phyloP scores from a whole-genome alignment of 2,113 vertebrate genomes.

The Ceratotherium simum region DNA sequence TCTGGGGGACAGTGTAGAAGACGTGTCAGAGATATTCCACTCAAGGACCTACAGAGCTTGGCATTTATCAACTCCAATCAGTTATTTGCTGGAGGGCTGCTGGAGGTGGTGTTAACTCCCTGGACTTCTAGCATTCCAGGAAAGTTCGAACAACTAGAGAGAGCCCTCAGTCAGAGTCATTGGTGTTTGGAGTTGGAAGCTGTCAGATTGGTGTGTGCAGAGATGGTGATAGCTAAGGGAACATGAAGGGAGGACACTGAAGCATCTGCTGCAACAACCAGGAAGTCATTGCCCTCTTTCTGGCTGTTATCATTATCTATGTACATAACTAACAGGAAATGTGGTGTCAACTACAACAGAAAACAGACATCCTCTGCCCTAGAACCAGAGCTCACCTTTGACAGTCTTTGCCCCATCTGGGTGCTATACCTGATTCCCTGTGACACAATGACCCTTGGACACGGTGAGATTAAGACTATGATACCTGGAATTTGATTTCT shows the following conservation, averaged over 20 bases:
- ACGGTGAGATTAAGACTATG: not conserved
- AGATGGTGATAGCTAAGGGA: not conserved
- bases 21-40: no score
- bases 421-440: not conserved
- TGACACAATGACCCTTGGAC: not conserved
- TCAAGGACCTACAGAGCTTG: not conserved
- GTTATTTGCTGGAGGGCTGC: not conserved
- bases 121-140: not conserved
- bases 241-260: rapidly evolving
- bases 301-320: not conserved
- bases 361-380: not conserved
- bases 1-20: no score
- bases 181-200: not conserved
- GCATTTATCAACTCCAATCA: no score
- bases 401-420: not conserved
- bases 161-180: not conserved
- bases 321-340: not conserved
- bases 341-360: not conserved
- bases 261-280: not conserved
- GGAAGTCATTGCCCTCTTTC: not conserved
- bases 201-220: no score
- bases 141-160: not conserved
- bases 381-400: not conserved
- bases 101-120: not conserved
- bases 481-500: not conserved